phyloP scores from a whole-genome alignment of 2,888 invertebrate species.

The Acleris holmiana region DNA sequence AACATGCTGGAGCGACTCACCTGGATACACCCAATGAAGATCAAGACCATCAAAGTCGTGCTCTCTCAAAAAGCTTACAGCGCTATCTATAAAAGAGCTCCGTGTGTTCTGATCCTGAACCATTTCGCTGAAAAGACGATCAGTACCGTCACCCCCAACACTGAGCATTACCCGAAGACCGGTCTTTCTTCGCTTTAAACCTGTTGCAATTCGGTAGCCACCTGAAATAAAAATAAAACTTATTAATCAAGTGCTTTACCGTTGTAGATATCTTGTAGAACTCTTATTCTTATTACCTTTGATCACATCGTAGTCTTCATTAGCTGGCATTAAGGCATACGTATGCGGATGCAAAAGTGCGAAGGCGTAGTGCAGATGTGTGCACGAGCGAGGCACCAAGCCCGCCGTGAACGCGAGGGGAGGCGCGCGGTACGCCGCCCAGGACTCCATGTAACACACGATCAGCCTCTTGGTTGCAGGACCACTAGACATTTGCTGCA shows the following conservation, averaged over 20 bases:
- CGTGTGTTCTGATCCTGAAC: conserved; percentile 82
- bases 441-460: conserved; percentile 89
- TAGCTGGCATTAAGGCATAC: conserved; percentile 85
- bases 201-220: conserved; percentile 88
- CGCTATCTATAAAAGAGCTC: conserved; percentile 86
- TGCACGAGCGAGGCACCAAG: conserved; percentile 88
- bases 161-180: conserved; percentile 89
- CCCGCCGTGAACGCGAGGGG: conserved; percentile 87
- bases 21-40: conserved; percentile 91
- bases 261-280: background rate
- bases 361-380: conserved; percentile 90
- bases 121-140: conserved; percentile 85
- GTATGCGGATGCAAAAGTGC: conserved; percentile 88
- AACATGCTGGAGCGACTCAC: conserved; percentile 48
- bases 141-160: conserved; percentile 88
- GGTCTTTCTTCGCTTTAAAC: conserved; percentile 87
- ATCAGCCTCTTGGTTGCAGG: conserved; percentile 69
- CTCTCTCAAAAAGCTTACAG: conserved; percentile 86
- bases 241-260: background rate
- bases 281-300: conserved; percentile 79
- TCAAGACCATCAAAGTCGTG: conserved; percentile 93
- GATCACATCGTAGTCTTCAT: conserved; percentile 88
- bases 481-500: conserved; percentile 68
- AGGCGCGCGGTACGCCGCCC: conserved; percentile 87
- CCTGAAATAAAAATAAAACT: conserved; percentile 68